phyloP scores from a whole-genome alignment of 2,113 vertebrate genomes.

The Emberiza fucata region DNA sequence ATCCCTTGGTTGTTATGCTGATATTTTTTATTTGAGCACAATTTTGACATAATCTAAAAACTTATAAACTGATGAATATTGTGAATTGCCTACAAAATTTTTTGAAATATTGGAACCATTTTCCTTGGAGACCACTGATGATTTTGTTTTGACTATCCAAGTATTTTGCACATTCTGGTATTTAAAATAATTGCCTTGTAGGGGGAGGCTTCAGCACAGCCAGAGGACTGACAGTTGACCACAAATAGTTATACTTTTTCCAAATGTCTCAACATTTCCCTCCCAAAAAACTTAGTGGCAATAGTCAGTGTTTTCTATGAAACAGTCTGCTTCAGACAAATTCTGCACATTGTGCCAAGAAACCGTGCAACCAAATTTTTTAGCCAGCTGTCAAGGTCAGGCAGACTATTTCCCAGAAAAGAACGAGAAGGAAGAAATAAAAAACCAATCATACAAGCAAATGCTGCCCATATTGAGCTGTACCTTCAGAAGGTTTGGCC shows the following conservation, averaged over 20 bases:
- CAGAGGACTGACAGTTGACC: background rate
- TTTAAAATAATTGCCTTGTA: background rate
- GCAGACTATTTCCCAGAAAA: slow-evolving; percentile 6
- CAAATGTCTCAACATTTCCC: background rate
- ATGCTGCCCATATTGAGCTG: background rate
- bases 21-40: background rate
- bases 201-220: accelerated
- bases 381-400: slow-evolving; percentile 28
- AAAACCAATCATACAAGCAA: background rate
- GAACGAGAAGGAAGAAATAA: background rate
- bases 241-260: background rate
- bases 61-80: background rate
- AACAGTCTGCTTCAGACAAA: background rate
- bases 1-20: background rate
- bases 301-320: background rate
- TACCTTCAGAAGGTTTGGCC: background rate
- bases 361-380: background rate
- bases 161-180: background rate
- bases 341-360: background rate
- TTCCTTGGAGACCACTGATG: background rate
- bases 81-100: background rate
- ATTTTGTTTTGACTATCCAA: background rate
- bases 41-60: background rate
- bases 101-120: background rate
- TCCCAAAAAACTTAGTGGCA: background rate